Evolutionary conservation across 2,797 vertebrate species (phyloP), one percentile per base, ranked within the genome.

Genomic region (Rhynchotus rufescens): DNA sequence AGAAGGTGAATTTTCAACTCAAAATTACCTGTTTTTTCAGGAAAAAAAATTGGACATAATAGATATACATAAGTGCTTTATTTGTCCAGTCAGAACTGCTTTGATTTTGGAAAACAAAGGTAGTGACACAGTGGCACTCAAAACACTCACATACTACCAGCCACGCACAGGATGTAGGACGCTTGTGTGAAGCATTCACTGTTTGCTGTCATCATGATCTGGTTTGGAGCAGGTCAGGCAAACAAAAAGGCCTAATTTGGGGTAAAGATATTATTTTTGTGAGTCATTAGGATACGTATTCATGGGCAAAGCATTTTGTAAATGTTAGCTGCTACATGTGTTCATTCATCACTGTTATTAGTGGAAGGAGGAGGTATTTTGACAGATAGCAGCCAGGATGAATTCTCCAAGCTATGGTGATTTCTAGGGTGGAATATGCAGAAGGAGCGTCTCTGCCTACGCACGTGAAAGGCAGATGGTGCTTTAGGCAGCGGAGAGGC

Each of bases 191-290:
- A 79, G 26, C 25, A 34, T 83, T 96, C 88, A 73, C 92, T 92
- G 23, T 51, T 22, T 84, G 20, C 49, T 79, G 80, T 89, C 93
- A 90, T 96, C 84, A 68, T 19, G 44, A 65, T 93, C 86, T 89
- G 82, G 87, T 93, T 94, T 71, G 80, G 93, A 91, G 61, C 2
- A 1, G 74, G 74, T 90, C 71, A 89, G 52, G 52, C 65, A 92
- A 94, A 95, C 64, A 92, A 74, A 92, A 84, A 61, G 28, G 40
- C 20, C 83, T 94, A 80, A 94, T 94, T 95, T 91, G 19, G 66
- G 34, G 25, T 59, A 88, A 88, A 92, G 69, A 83, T 80, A 83
- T 88, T 36, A 77, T 69, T 93, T 92, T 82, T 67, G 36, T 83
- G 88, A 90, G 78, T 94, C 91, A 91, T 92, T 95, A 94, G 49